Percentiles rank a stretch among this genome's conserved stretches.
Evolutionary conservation across 1,140 invertebrate species (phyloP).

Genomic region (Bombus terrestris): DNA sequence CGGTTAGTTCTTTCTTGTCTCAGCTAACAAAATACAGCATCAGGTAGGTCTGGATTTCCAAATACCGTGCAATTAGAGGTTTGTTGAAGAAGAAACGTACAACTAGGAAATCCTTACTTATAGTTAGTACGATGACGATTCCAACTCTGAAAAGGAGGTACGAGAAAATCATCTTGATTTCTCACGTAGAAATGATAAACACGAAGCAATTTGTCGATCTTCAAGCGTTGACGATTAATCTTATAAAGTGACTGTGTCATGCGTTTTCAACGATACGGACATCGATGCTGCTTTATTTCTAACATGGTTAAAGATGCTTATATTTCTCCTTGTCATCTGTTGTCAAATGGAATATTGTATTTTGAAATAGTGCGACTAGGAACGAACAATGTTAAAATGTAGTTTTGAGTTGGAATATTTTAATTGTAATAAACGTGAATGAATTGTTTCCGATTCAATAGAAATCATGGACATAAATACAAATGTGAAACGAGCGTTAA

Average conservation of each 20-base stretch:
- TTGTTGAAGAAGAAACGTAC: not conserved
- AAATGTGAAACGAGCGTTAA: too few relatives aligned
- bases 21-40: not conserved
- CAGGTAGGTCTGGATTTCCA: not conserved
- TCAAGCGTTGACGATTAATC: not conserved
- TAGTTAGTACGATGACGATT: not conserved
- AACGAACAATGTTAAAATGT: too few relatives aligned
- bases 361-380: too few relatives aligned
- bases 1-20: not conserved
- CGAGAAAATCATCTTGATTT: not conserved
- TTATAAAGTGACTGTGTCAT: not conserved
- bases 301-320: too few relatives aligned
- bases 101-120: not conserved
- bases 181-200: not conserved
- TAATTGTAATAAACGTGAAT: rapidly evolving
- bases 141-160: not conserved
- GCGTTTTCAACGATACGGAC: too few relatives aligned
- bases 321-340: too few relatives aligned
- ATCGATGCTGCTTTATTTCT: not conserved
- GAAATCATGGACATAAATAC: not conserved
- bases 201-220: not conserved
- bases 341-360: too few relatives aligned
- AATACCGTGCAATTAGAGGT: not conserved
- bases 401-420: too few relatives aligned
- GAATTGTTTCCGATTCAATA: not conserved